These are phyloP conservation scores for Prochilodus magdalenae DNA, from an alignment of 2,113 vertebrate species.

Conservation along the genomic window DNA sequence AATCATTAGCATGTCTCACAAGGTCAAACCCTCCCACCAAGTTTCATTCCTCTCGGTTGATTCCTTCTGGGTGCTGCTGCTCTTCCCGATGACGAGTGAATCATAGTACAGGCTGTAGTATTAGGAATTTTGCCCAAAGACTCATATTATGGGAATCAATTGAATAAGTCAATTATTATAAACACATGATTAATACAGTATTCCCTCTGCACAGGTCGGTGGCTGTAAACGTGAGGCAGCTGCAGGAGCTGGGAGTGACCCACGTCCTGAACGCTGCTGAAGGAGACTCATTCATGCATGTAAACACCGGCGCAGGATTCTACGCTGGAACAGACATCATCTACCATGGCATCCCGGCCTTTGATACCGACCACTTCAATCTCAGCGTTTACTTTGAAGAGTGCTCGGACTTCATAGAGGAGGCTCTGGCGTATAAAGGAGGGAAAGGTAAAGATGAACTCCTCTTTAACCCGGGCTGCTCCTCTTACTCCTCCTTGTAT, in stretches of 20 bases:
- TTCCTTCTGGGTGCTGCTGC: too few species aligned
- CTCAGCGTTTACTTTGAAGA: constrained; percentile 93
- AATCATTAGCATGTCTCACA: too few species aligned
- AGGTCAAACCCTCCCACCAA: too few species aligned
- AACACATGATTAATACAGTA: background rate
- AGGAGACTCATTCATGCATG: constrained; percentile 95
- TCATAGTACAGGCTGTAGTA: too few species aligned
- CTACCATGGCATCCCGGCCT: constrained; percentile 92
- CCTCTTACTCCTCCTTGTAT: too few species aligned
- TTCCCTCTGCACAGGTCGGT: constrained; percentile 77
- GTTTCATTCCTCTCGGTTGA: too few species aligned
- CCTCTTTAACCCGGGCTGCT: too few species aligned
- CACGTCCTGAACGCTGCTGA: constrained; percentile 94
- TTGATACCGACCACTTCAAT: constrained; percentile 91
- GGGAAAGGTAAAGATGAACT: constrained; percentile 77
- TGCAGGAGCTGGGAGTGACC: constrained; percentile 88
- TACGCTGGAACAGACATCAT: constrained; percentile 86
- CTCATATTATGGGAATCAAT: too few species aligned
- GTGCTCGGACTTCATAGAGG: constrained; percentile 90
- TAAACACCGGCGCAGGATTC: constrained; percentile 89
- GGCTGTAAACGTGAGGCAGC: constrained; percentile 82
- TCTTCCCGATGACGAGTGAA: too few species aligned
- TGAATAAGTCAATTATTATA: background rate
- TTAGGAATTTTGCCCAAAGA: too few species aligned
- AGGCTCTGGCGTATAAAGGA: constrained; percentile 85